These are phyloP conservation scores for Cotesia vestalis DNA, from an alignment of 1,140 invertebrate genomes.

Conservation along the genomic window DNA sequence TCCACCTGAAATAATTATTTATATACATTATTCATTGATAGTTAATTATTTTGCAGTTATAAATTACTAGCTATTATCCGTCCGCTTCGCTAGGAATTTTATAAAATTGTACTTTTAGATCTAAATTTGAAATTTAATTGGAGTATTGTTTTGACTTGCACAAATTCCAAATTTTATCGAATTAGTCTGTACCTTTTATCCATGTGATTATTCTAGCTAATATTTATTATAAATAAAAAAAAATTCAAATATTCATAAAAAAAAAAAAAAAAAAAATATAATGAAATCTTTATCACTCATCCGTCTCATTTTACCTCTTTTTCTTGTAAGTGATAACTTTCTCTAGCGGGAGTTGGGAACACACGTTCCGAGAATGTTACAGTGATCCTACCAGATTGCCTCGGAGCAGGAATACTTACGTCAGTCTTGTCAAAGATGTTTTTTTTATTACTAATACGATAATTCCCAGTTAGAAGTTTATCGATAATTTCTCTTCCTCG, in stretches of 20 bases:
- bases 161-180: no score
- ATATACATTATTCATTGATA: no score
- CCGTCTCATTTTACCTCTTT: constrained; percentile 68
- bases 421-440: constrained; percentile 44
- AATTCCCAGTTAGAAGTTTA: constrained; percentile 44
- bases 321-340: constrained; percentile 78
- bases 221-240: no score
- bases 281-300: constrained; percentile 7
- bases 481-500: constrained; percentile 45
- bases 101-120: no score
- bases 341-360: constrained; percentile 84
- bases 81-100: no score
- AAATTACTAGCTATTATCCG: no score
- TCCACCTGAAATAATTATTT: constrained; percentile 74
- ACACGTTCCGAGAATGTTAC: constrained; percentile 79
- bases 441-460: constrained; percentile 35
- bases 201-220: no score
- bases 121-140: no score
- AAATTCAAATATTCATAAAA: no score
- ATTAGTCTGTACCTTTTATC: no score
- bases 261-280: neutral
- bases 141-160: no score
- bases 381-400: constrained; percentile 70
- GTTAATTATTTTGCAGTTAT: no score
- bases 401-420: constrained; percentile 66